Conservation (phyloP, 1,140 invertebrate genomes). For the Aphaenogaster ashmeadi region DNA sequence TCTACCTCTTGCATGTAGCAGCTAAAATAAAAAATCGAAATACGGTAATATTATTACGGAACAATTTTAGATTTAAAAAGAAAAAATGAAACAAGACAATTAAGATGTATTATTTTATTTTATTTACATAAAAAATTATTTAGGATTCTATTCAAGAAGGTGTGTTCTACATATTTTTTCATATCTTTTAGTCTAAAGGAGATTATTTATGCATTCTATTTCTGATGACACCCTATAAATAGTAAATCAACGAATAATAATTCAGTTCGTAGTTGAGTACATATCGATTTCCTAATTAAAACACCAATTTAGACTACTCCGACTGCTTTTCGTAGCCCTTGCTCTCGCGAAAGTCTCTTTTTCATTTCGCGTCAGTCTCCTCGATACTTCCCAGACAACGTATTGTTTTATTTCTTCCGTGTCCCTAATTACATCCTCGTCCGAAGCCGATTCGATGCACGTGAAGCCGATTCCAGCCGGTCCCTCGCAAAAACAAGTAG, state of each 20-base stretch:
- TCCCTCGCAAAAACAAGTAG: slow-evolving; percentile 24
- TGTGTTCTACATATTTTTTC: background rate
- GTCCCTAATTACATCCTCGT: slow-evolving; percentile 42
- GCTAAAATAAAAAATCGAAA: background rate
- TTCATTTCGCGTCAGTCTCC: slow-evolving; percentile 19
- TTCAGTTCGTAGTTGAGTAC: background rate
- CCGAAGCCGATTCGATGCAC: slow-evolving; percentile 34
- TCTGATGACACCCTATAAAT: background rate
- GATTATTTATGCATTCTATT: background rate
- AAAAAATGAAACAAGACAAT: slow-evolving; percentile 4
- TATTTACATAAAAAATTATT: slow-evolving; percentile 17
- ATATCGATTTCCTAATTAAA: background rate
- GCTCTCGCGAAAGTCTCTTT: background rate
- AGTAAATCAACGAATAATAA: background rate
- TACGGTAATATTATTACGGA: background rate
- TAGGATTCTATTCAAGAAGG: background rate
- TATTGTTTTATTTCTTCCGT: slow-evolving; percentile 9
- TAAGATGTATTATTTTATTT: slow-evolving; percentile 11
- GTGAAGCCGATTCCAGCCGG: slow-evolving; percentile 34
- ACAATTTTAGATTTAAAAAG: background rate
- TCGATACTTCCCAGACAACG: background rate
- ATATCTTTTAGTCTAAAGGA: background rate
- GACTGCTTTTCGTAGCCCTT: background rate
- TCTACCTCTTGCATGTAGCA: background rate
- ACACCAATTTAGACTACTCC: background rate